Evolutionary conservation across 2,888 invertebrate species (phyloP).

Genomic region (Dynastes maya): DNA sequence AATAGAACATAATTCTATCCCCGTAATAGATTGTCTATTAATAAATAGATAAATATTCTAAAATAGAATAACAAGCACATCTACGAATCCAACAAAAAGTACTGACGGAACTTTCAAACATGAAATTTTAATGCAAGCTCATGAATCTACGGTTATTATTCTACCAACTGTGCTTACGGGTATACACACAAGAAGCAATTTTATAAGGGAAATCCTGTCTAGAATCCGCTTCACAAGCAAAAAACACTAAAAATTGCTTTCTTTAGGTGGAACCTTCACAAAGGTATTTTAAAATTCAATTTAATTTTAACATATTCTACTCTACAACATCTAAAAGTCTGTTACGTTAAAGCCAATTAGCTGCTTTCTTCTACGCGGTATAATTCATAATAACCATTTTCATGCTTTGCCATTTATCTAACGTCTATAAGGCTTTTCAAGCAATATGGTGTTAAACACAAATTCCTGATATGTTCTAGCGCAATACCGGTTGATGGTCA

Average conservation of each 20-base stretch:
- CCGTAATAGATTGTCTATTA: too few relatives aligned
- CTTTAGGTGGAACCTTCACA: not conserved
- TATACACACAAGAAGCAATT: constrained; percentile 11
- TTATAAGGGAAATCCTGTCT: constrained; percentile 2
- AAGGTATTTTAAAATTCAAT: not conserved
- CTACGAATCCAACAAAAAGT: not conserved
- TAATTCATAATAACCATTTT: too few relatives aligned
- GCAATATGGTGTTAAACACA: too few relatives aligned
- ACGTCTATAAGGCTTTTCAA: too few relatives aligned
- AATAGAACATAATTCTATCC: too few relatives aligned
- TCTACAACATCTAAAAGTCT: not conserved
- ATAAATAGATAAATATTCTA: too few relatives aligned
- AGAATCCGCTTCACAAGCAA: not conserved
- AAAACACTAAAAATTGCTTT: not conserved
- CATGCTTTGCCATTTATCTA: too few relatives aligned
- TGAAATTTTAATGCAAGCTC: constrained; percentile 17
- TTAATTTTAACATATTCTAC: constrained; percentile 12
- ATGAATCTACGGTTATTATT: not conserved
- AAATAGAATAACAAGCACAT: too few relatives aligned
- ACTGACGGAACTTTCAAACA: not conserved
- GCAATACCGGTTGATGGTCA: too few relatives aligned
- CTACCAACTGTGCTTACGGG: not conserved
- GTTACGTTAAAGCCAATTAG: not conserved
- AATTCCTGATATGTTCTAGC: too few relatives aligned
- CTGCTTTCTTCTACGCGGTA: too few relatives aligned